Evolutionary conservation across 2,113 vertebrate genomes (phyloP), one percentile per base, ranked within the genome.

Genomic region (Chionodraco myersi): DNA sequence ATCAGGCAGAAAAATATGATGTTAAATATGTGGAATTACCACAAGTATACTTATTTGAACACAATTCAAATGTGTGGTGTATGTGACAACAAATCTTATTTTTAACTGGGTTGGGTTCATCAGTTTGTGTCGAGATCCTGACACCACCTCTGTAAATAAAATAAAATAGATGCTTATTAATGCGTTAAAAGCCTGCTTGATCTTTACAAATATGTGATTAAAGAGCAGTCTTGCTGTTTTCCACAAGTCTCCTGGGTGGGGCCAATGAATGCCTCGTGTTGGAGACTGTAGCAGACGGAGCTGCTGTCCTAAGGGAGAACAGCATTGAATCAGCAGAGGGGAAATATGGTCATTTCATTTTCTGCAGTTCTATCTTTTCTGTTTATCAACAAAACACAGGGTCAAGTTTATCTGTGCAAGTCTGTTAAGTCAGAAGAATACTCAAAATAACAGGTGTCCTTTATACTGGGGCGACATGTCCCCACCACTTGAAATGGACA

Each of bases 171-270:
- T 52, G 9, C 30, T 64, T 47, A 66, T 60, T 66, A 10, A n/a
- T 60, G 14, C 15, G 1, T 23, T 21, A 47, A 69, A 47, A 53
- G 47, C 10, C 45, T 56, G 7, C 18, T 26, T 51, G 11, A 49
- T 69, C 59, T 63, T 71, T 11, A 13, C 10, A 48, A 56, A 54
- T 53, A 70, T 54, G 7, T 82, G 72, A 82, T 75, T 74, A 70
- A 89, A 72, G 78, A 68, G 64, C 53, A 70, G 54, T 21, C 76
- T 30, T 65, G 53, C 63, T 83, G 79, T 3, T 30, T 30, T 30
- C 30, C 30, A 30, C 30, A 30, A 30, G 30, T 79, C 51, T 65
- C 61, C 64, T 48, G 64, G 69, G 64, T 64, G 56, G 56, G 53
- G 47, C 58, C 61, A 62, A 83, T 79, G 36, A 51, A 62, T 45